These are phyloP conservation scores for Sterna hirundo DNA, from an alignment of 2,113 vertebrate genomes.

Conservation along the genomic window DNA sequence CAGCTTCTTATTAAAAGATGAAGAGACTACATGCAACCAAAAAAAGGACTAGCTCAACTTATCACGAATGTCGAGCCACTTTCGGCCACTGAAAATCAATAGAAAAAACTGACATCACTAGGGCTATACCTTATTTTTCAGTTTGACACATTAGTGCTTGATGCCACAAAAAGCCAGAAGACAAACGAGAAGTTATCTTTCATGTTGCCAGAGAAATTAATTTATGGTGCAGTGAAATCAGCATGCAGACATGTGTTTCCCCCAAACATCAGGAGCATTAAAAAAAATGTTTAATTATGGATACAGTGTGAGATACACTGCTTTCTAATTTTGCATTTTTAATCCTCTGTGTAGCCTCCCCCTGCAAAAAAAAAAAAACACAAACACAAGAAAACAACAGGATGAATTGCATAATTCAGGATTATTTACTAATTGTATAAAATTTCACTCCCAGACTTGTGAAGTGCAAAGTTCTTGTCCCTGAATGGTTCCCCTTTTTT, in stretches of 20 bases:
- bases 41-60: not conserved
- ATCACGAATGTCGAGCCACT: not conserved
- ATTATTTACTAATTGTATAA: not conserved
- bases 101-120: not conserved
- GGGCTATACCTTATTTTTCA: not conserved
- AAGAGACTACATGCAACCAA: not conserved
- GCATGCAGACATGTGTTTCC: not conserved
- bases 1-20: not conserved
- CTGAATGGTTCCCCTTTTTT: not conserved
- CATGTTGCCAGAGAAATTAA: not conserved
- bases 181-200: not conserved
- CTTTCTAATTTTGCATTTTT: not conserved
- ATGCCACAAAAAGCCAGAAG: not conserved
- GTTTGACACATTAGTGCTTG: not conserved
- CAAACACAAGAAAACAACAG: not conserved
- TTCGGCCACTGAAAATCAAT: not conserved
- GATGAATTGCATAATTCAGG: not conserved
- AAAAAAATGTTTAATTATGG: not conserved
- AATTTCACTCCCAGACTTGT: not conserved
- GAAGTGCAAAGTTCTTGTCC: not conserved
- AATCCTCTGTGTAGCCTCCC: not conserved
- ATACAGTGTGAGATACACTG: not conserved
- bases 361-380: not conserved
- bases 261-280: not conserved
- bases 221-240: not conserved